Base-by-base conservation (phyloP, 2,797 vertebrate species). In the Uromys caudimaculatus region DNA sequence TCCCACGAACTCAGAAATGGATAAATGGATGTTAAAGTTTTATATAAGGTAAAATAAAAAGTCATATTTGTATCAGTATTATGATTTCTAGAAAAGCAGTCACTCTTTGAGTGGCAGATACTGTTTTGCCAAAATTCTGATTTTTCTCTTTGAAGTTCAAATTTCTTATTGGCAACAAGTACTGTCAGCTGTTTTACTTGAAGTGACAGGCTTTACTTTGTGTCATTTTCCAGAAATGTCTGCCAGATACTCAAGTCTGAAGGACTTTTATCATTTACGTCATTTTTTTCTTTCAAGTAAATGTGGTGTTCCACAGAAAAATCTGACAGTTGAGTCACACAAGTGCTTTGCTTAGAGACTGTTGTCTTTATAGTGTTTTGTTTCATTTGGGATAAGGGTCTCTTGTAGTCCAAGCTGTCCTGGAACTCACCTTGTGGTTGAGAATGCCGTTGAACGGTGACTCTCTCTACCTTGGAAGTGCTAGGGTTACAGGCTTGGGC, bases 121-220 rank as follows among this genome's bases (percentile, higher is more conserved):
- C 4, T 91, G 2, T 79, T 96, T 96, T 91, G 95, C 85, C 81
- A n/a, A 78, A 94, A 86, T 94, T 95, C 82, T 86, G 2, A 32
- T 96, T 67, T 67, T 96, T 93, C 91, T 95, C 27, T 86, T 75
- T 54, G 38, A 91, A 94, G 78, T 56, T 93, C 54, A 88, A 6
- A 41, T 93, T 95, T 88, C 58, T 93, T 44, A 54, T 29, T 95
- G 94, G 77, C 75, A 94, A 17, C 78, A 89, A 84, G 81, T 86
- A 86, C 52, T 52, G 13, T 94, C 85, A 86, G 44, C 95, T 96
- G 92, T 92, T 92, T 94, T 92, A 79, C 67, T 93, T 89, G 94
- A 92, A 90, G 78, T 86, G 90, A 83, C 56, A 94, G 87, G 16
- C 32, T 92, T 64, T 64, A 52, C 44, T 94, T 91, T 82, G 90